A percentile compares a stretch with the other conserved stretches of the same genome.
These are phyloP conservation scores for Mesoclemmys tuberculata DNA, from an alignment of 2,113 vertebrate genomes.

Conservation along the genomic window DNA sequence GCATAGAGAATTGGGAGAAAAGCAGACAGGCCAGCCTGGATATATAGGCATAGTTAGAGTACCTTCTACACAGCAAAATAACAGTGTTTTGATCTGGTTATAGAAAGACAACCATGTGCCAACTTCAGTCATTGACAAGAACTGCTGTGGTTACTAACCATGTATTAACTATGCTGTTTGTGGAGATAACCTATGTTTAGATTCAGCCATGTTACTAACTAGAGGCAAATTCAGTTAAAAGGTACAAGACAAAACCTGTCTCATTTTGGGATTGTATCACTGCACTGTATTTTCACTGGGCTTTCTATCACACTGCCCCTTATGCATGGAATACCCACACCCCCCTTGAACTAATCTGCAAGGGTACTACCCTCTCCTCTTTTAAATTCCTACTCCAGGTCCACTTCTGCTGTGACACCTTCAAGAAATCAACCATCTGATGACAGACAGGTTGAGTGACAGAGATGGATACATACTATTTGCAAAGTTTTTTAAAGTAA, in stretches of 20 bases:
- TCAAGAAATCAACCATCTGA: background rate
- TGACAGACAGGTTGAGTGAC: background rate
- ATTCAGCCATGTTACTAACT: constrained; percentile 35
- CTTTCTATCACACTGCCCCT: background rate
- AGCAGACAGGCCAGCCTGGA: constrained; percentile 11
- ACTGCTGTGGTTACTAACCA: constrained; percentile 34
- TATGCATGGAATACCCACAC: background rate
- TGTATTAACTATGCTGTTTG: constrained; percentile 26
- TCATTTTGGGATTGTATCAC: background rate
- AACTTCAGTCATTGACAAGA: constrained; percentile 24
- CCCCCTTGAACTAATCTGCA: background rate
- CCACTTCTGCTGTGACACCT: background rate
- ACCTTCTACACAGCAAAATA: background rate
- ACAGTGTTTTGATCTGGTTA: constrained; percentile 47
- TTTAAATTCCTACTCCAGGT: background rate
- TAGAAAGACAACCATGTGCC: constrained; percentile 53
- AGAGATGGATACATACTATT: background rate
- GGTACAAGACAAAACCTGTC: background rate
- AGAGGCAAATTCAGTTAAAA: constrained; percentile 29
- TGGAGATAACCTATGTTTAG: background rate
- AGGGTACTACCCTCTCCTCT: background rate
- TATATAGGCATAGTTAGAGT: background rate
- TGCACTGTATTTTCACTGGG: background rate
- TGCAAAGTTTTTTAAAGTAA: background rate
- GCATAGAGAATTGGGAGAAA: background rate